phyloP scores from a whole-genome alignment of 2,888 invertebrate genomes.

The Netelia inedita region DNA sequence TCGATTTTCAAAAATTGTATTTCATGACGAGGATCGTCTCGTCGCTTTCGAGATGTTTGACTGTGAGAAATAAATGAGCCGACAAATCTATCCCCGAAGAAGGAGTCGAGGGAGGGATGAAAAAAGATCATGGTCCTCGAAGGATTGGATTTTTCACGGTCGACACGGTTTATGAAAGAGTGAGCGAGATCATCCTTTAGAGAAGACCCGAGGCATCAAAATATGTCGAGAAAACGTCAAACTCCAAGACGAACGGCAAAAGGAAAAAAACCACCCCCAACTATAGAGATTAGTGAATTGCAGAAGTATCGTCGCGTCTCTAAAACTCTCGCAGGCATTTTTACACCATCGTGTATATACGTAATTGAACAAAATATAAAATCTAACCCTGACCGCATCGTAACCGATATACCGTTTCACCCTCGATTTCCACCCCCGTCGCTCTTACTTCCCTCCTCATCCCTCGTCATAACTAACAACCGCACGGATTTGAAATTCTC shows the following conservation, averaged over 20 bases:
- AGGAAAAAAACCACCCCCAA: background rate
- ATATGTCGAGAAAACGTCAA: slow-evolving; percentile 69
- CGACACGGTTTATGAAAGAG: background rate
- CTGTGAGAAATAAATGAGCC: background rate
- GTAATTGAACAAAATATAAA: background rate
- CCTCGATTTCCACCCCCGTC: background rate
- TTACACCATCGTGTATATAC: background rate
- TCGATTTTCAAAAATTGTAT: background rate
- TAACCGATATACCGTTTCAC: slow-evolving; percentile 47
- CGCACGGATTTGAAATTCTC: no score
- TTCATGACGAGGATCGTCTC: background rate
- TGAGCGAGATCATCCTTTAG: background rate
- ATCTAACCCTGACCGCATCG: slow-evolving; percentile 41
- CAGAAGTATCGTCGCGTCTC: slow-evolving; percentile 13
- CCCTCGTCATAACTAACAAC: background rate
- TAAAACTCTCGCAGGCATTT: slow-evolving; percentile 14
- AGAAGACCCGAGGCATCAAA: slow-evolving; percentile 54
- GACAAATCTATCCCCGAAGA: background rate
- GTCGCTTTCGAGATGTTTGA: background rate
- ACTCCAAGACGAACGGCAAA: slow-evolving; percentile 36
- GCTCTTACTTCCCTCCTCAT: slow-evolving; percentile 5
- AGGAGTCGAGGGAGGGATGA: slow-evolving; percentile 6
- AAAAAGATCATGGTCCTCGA: slow-evolving; percentile 25
- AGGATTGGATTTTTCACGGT: slow-evolving; percentile 47
- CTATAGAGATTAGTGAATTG: slow-evolving; percentile 55